These are phyloP conservation scores for Karalla daura DNA, from an alignment of 2,797 vertebrate genomes.

Conservation along the genomic window DNA sequence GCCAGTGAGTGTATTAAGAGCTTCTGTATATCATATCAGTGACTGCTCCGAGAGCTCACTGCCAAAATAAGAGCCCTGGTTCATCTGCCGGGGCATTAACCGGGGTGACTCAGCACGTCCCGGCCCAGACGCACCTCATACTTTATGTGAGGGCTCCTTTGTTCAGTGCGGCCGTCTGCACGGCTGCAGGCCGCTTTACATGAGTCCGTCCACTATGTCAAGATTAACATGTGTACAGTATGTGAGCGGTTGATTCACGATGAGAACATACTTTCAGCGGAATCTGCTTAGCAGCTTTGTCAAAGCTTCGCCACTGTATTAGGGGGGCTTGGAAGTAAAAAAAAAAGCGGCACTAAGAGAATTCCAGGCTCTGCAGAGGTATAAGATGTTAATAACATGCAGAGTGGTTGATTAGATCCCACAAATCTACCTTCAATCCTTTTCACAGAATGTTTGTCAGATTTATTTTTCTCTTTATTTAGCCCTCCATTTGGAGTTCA, in stretches of 20 bases:
- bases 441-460: neutral
- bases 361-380: constrained; percentile 13
- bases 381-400: constrained; percentile 13
- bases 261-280: constrained; percentile 4
- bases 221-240: constrained; percentile 2
- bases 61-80: constrained; percentile 68
- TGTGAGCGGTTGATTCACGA: constrained; percentile 12
- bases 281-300: constrained; percentile 18
- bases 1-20: constrained; percentile 82
- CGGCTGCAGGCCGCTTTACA: constrained; percentile 5
- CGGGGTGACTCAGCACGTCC: constrained; percentile 66
- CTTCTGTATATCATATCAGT: constrained; percentile 79
- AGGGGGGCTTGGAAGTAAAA: neutral
- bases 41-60: constrained; percentile 60
- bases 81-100: constrained; percentile 63
- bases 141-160: constrained; percentile 51
- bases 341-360: neutral
- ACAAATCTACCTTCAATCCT: constrained; percentile 17
- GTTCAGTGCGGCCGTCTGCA: constrained; percentile 16
- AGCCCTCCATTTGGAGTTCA: constrained; percentile 24
- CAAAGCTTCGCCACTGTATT: constrained; percentile 4
- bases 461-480: constrained; percentile 23
- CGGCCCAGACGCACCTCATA: constrained; percentile 33
- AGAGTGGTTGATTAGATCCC: constrained; percentile 30
- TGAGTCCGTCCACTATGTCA: constrained; percentile 10